A percentile compares a stretch with the other conserved stretches of the same genome.
Conservation (phyloP, 2,888 invertebrate species). For the Furcula furcula region DNA sequence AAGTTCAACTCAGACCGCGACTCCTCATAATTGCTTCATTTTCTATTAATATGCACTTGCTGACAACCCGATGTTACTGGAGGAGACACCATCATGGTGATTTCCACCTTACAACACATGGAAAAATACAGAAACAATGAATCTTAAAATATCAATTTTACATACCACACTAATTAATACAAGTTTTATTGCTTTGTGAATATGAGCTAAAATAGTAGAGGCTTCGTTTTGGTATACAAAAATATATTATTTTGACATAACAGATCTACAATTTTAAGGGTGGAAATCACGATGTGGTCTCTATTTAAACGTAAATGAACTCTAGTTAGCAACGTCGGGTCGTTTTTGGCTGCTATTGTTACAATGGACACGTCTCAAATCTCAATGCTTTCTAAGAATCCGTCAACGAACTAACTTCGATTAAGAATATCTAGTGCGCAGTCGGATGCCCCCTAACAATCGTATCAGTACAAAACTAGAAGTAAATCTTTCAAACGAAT, state of each 20-base stretch:
- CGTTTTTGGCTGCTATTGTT: conserved; percentile 27
- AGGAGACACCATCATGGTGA: conserved; percentile 38
- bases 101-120: too few species aligned
- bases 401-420: conserved; percentile 27
- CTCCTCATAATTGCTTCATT: conserved; percentile 34
- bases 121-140: too few species aligned
- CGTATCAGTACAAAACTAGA: conserved; percentile 29
- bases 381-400: conserved; percentile 52
- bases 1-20: conserved; percentile 21
- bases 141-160: too few species aligned
- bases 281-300: too few species aligned
- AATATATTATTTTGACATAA: too few species aligned
- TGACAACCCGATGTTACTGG: conserved; percentile 56
- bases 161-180: background rate
- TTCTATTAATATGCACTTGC: conserved; percentile 36
- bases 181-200: background rate
- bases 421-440: conserved; percentile 32
- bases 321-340: conserved; percentile 58
- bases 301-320: too few species aligned
- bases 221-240: too few species aligned
- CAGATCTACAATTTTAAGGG: too few species aligned
- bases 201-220: background rate
- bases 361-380: conserved; percentile 48
- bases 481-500: conserved; percentile 57
- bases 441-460: conserved; percentile 50